phyloP scores from a whole-genome alignment of 2,888 invertebrate genomes.

The Acleris literana region DNA sequence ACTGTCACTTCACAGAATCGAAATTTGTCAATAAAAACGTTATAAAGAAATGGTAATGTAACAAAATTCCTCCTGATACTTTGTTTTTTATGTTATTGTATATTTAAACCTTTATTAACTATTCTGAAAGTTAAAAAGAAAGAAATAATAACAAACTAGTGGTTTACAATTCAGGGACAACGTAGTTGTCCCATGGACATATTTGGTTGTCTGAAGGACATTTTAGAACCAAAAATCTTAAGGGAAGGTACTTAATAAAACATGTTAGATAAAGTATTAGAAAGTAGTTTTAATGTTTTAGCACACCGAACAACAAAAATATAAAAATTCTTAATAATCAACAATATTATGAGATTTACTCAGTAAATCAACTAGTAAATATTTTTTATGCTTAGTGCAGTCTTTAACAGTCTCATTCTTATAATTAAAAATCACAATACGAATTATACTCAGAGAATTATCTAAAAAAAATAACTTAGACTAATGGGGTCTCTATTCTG shows the following conservation, averaged over 20 bases:
- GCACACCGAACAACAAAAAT: constrained; percentile 1
- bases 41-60: constrained; percentile 4
- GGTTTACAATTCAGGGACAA: not conserved
- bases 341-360: too few species aligned
- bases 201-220: constrained; percentile 5
- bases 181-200: not conserved
- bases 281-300: not conserved
- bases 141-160: not conserved
- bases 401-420: too few species aligned
- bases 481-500: too few species aligned
- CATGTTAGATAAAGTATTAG: not conserved
- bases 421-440: too few species aligned
- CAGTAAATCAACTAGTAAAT: too few species aligned
- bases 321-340: not conserved
- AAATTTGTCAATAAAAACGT: constrained; percentile 9
- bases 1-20: constrained; percentile 6
- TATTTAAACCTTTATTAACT: too few species aligned
- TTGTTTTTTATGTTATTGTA: constrained; percentile 5
- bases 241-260: not conserved
- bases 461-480: too few species aligned
- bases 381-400: too few species aligned
- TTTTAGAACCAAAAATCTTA: constrained; percentile 7
- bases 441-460: too few species aligned
- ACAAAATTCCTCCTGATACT: constrained; percentile 8
- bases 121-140: not conserved